A percentile compares a stretch with the other conserved stretches of the same genome.
Evolutionary conservation across 2,797 vertebrate species (phyloP).

Genomic region (Podargus strigoides): DNA sequence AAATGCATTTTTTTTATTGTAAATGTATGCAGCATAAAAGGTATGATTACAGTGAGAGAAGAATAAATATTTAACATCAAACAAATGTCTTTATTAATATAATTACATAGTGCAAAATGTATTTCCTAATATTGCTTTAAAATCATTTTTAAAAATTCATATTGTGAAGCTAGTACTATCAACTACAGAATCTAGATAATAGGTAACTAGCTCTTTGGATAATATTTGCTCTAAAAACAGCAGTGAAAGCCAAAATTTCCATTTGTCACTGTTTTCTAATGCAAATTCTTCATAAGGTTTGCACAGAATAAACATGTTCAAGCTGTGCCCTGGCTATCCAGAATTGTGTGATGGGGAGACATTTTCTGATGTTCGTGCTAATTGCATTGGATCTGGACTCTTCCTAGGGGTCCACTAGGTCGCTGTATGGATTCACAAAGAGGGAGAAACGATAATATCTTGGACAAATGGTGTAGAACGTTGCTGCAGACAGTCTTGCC

Average conservation of each 20-base stretch:
- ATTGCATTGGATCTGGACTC: constrained; percentile 20
- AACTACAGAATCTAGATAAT: constrained; percentile 42
- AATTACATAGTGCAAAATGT: constrained; percentile 34
- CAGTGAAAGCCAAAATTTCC: constrained; percentile 45
- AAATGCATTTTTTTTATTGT: constrained; percentile 5
- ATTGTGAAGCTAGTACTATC: constrained; percentile 2
- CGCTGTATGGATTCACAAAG: not conserved
- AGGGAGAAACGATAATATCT: not conserved
- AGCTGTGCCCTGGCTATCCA: constrained; percentile 36
- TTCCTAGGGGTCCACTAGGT: constrained; percentile 12
- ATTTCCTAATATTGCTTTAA: constrained; percentile 21
- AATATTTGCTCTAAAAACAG: constrained; percentile 48
- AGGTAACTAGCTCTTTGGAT: constrained; percentile 47
- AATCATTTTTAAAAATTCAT: constrained; percentile 24
- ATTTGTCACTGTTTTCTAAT: constrained; percentile 56
- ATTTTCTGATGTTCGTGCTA: not conserved
- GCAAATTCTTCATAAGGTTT: constrained; percentile 44
- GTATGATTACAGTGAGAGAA: constrained; percentile 15
- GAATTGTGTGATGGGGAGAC: not conserved
- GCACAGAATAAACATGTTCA: constrained; percentile 26
- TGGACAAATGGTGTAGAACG: constrained; percentile 11
- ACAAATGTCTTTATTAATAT: constrained; percentile 55
- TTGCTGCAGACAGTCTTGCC: not conserved
- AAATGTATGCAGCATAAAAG: constrained; percentile 17
- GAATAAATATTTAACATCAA: constrained; percentile 64